Evolutionary conservation across 2,113 vertebrate species (phyloP).

Genomic region (Gavialis gangeticus): DNA sequence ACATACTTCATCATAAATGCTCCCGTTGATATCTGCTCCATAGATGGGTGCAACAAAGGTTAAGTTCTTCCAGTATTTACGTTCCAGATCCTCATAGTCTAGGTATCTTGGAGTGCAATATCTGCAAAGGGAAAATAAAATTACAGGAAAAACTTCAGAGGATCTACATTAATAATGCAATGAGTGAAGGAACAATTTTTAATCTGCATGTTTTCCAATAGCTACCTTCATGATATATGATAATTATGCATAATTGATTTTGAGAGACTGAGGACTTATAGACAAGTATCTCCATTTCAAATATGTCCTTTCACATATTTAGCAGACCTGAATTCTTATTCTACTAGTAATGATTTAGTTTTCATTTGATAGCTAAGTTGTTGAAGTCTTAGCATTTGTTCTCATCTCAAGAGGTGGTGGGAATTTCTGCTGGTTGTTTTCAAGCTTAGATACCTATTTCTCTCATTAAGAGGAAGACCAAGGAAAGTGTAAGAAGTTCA

Average conservation of each 20-base stretch:
- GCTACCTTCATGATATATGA: neutral
- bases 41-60: constrained; percentile 87
- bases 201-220: neutral
- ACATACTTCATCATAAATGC: constrained; percentile 86
- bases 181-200: too few species aligned
- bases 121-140: constrained; percentile 63
- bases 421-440: neutral
- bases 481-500: neutral
- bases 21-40: constrained; percentile 87
- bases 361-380: neutral
- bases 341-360: neutral
- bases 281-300: neutral
- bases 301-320: neutral
- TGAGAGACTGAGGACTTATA: neutral
- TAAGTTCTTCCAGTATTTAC: constrained; percentile 88
- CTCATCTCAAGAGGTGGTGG: neutral
- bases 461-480: neutral
- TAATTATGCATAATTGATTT: neutral
- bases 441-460: neutral
- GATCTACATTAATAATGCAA: neutral
- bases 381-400: neutral
- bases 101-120: constrained; percentile 83
- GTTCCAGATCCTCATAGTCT: constrained; percentile 86
- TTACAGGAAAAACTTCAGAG: constrained; percentile 31
- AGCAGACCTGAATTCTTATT: neutral